Base-by-base conservation (phyloP, 2,888 invertebrate genomes). In the Limenitis arthemis region DNA sequence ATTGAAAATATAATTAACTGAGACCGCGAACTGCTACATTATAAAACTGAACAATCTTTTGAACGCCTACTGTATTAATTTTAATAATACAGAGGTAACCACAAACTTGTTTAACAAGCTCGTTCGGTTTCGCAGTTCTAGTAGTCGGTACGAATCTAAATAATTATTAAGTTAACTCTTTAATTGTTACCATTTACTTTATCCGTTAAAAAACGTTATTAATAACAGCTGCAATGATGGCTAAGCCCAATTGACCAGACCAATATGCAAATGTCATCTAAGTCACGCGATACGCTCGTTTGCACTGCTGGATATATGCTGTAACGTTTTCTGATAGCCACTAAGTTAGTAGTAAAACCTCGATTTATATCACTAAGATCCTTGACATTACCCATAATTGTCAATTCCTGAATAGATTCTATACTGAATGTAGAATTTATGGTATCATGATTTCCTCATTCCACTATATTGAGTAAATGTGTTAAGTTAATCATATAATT, bases 1-100 rank as follows among this genome's bases (percentile, higher is more conserved):
- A 79, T 81, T 79, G 76, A 78, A 81, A 83, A 77, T 75, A 75
- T 77, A 78, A 80, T 79, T 79, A 79, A 75, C 69, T 56, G 61
- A 62, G 69, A 74, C 66, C 69, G 62, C 67, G 67, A 64, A 77
- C 70, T 64, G 67, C 75, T 77, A 77, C 68, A 75, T 80, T 76
- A 75, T 75, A 70, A 75, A 73, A 76, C 72, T 72, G 72, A 73
- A 73, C 73, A 75, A 70, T 75, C 70, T 73, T 73, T 68, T 69
- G 59, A 68, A 73, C 70, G 72, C 70, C 71, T 70, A 71, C 72
- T 64, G 70, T 66, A 69, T 75, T 67, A 59, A 69, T 72, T 63
- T 63, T 61, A 57, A 58, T 59, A 55, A 59, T 54, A 51, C 47
- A 53, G 41, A 51, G 39, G 47, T 47, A 47, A 47, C 41, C 36